These are phyloP conservation scores for Squalus acanthias DNA, from an alignment of 2,797 vertebrate species.

Conservation along the genomic window DNA sequence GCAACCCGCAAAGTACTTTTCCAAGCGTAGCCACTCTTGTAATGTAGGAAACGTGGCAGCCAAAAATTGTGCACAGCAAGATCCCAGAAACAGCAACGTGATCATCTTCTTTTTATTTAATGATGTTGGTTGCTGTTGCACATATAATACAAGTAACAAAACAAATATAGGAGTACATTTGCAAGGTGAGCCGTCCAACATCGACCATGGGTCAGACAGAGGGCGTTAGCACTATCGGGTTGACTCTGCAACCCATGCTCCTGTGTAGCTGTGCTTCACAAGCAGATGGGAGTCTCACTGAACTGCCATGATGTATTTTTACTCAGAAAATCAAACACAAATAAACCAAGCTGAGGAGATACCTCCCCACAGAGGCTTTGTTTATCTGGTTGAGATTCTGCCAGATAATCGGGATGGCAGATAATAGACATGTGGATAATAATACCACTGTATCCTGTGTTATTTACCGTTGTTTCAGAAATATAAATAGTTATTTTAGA, in stretches of 20 bases:
- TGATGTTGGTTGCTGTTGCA: not conserved
- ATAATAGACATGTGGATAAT: not conserved
- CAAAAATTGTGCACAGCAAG: not conserved
- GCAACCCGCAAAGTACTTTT: too few species aligned
- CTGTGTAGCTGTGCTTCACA: not conserved
- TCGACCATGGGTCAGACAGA: not conserved
- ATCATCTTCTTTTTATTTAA: not conserved
- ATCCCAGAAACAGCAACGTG: not conserved
- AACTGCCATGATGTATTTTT: not conserved
- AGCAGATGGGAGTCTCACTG: not conserved
- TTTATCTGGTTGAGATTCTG: not conserved
- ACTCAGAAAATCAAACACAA: not conserved
- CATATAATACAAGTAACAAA: not conserved
- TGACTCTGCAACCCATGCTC: not conserved
- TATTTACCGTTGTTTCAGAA: not conserved
- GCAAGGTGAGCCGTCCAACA: not conserved
- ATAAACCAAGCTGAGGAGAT: slow-evolving; percentile 6
- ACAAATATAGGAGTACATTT: not conserved
- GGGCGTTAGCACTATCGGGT: not conserved
- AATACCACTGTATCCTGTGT: not conserved
- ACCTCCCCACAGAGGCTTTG: not conserved
- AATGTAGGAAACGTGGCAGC: not conserved
- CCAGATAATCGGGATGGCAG: not conserved
- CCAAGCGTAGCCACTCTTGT: not conserved
- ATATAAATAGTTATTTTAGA: not conserved